Evolutionary conservation across 1,140 invertebrate species (phyloP), one percentile per base, ranked within the genome.

Genomic region (Apis laboriosa): DNA sequence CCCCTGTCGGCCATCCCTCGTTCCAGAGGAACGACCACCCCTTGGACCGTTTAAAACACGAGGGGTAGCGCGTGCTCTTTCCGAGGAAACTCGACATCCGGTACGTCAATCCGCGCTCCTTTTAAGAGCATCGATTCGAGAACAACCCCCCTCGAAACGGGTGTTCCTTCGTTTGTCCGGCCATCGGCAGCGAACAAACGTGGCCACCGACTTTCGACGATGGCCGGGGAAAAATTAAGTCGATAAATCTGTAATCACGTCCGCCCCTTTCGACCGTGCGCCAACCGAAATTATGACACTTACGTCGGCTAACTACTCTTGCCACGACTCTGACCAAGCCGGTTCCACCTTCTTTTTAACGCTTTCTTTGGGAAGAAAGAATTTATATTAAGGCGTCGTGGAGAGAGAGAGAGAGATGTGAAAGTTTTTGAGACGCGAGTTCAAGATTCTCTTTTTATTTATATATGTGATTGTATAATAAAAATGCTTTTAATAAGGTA

Each of bases 41-140:
- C 58, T 70, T 80, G 19, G 49, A 74, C 74, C 66, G 60, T 86
- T 86, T 77, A 63, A 64, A 53, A 63, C 58, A 85, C 55, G 61
- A n/a, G 75, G 74, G 55, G 9, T 9, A 8, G 12, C 71, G 61
- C 61, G 49, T 1, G 24, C 34, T 70, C 63, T 68, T 86, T 64
- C 34, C 56, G 17, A 24, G 9, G 43, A 80, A 21, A 34, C 61
- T 28, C 58, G 73, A 63, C 72, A 80, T 80, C 60, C 51, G 49
- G 81, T 56, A 67, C 64, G 70, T 79, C 76, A 67, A 79, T 79
- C 34, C 51, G 13, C 17, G 28, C 43, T 76, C 55, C 43, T 68
- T 81, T 76, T 76, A 66, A 43, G n/a, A 56, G 55, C 79, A 76
- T 75, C 51, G 79, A 80, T 76, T 81, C 51, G 13, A 61, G 49